Conservation (phyloP, 2,888 invertebrate species). For the Torymus texanus region DNA sequence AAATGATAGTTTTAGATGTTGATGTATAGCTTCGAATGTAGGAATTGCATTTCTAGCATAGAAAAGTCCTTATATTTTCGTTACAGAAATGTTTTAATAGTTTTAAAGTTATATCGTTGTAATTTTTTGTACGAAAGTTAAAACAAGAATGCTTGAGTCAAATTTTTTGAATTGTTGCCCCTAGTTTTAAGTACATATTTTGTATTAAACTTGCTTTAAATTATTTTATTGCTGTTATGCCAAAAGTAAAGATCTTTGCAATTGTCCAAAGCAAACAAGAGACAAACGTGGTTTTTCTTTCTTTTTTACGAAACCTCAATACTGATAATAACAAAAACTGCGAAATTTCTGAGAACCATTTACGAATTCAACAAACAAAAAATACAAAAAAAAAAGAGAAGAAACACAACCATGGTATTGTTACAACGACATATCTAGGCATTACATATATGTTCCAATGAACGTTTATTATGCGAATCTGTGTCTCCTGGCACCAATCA, state of each 20-base stretch:
- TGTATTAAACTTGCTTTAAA: constrained; percentile 46
- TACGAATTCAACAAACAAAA: constrained; percentile 5
- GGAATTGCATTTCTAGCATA: constrained; percentile 53
- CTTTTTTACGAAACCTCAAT: constrained; percentile 48
- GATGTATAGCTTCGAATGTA: constrained; percentile 43
- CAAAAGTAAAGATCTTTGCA: constrained; percentile 41
- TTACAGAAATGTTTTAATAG: constrained; percentile 41
- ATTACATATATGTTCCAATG: constrained; percentile 40
- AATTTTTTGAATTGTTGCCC: constrained; percentile 37
- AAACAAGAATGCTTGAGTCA: constrained; percentile 25
- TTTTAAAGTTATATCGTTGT: constrained; percentile 46
- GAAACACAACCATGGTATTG: constrained; percentile 43
- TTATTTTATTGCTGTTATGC: constrained; percentile 50
- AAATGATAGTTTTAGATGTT: constrained; percentile 24
- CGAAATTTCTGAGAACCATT: constrained; percentile 16
- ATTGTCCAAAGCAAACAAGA: constrained; percentile 32
- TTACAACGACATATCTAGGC: constrained; percentile 55
- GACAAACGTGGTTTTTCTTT: constrained; percentile 55
- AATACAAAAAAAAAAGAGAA: background rate
- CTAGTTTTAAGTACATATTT: constrained; percentile 49
- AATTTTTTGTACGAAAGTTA: constrained; percentile 32
- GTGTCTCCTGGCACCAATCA: constrained; percentile 40
- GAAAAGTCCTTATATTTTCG: constrained; percentile 49
- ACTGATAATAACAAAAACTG: constrained; percentile 19
- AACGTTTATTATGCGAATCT: constrained; percentile 31